phyloP scores from a whole-genome alignment of 2,113 vertebrate species.

The Psittacara wagleri region DNA sequence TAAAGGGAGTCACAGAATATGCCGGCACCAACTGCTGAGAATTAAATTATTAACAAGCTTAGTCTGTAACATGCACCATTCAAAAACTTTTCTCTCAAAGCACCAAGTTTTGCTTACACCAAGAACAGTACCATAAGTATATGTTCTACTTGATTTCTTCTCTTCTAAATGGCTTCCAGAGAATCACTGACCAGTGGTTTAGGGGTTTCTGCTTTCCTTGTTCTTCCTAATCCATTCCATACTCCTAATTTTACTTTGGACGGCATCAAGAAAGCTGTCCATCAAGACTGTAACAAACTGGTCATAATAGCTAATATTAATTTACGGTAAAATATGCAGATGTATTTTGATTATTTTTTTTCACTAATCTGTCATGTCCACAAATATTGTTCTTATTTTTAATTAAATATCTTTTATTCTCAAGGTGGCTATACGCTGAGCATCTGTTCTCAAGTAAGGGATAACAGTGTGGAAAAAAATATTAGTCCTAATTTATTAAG shows the following conservation, averaged over 20 bases:
- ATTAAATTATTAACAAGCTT: background rate
- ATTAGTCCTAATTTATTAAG: background rate
- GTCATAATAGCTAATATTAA: background rate
- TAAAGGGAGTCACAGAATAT: background rate
- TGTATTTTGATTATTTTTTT: background rate
- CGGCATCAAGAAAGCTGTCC: background rate
- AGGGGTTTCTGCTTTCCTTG: background rate
- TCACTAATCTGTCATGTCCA: background rate
- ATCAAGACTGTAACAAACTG: background rate
- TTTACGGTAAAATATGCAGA: background rate
- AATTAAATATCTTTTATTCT: background rate
- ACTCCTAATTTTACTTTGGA: background rate
- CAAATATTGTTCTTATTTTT: background rate
- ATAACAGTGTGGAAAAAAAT: background rate
- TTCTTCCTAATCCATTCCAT: background rate
- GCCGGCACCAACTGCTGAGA: background rate
- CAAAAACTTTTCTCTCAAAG: background rate
- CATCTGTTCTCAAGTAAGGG: background rate
- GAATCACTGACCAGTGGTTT: background rate
- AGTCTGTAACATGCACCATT: background rate
- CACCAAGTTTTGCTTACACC: background rate
- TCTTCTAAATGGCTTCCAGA: background rate
- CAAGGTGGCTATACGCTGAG: background rate
- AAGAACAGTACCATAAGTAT: background rate
- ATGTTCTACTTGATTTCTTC: background rate